Base-by-base conservation (phyloP, 2,888 invertebrate genomes). In the Patella ulyssiponensis region DNA sequence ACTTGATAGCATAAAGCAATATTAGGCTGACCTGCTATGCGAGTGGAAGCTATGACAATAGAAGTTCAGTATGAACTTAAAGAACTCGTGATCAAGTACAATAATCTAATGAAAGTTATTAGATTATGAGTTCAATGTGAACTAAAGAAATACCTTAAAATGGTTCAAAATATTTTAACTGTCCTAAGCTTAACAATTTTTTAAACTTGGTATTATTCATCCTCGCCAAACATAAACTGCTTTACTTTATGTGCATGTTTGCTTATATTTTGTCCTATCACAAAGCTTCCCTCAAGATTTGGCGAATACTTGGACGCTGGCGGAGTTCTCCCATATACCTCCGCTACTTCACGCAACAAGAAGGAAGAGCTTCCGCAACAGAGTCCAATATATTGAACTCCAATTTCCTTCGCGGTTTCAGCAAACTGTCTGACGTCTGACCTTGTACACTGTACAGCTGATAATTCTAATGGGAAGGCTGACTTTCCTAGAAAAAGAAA, bases 321-420 rank as follows among this genome's bases (percentile, higher is more conserved):
- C 7, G 88, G 86, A 5, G 73, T 78, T 20, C 87, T 83, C 0
- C 88, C 90, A 33, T 88, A 85, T 2, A 74, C 79, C 54, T 84
- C 86, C 3, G 88, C 87, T 52, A 90, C 81, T 14, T 85, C 84
- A 33, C 90, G 80, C 56, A 85, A 82, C 76, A 86, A 83, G 75
- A 86, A 83, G 2, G 88, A 80, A 0, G 86, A 78, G 77, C 86
- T 86, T 20, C 90, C 90, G 76, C 90, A 90, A 78, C 90, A 90
- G 52, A 90, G 82, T 0, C 90, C 90, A 0, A 90, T 79, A 77
- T 90, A 89, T 75, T 87, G 84, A 11, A 88, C 81, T 1, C 88
- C 88, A 2, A 89, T 79, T 3, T 83, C 82, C 74, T 84, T 82
- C 51, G 86, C 84, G 74, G 86, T 81, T 44, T 79, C 33, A 5